Evolutionary conservation across 2,113 vertebrate species (phyloP).

Genomic region (Epinephelus moara): DNA sequence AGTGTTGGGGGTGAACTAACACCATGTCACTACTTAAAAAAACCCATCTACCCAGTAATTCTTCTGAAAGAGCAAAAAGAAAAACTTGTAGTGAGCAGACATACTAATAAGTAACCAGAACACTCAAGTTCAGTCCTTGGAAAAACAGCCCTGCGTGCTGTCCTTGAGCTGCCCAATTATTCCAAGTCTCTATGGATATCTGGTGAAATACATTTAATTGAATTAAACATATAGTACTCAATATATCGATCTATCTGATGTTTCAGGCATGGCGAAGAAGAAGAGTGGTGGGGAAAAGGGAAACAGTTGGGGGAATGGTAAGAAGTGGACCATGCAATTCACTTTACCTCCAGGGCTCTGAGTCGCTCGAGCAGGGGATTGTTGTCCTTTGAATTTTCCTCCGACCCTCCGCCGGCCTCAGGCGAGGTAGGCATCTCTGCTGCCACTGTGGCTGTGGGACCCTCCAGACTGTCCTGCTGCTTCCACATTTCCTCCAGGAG

Average conservation of each 20-base stretch:
- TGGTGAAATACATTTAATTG: background rate
- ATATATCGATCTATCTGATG: conserved; percentile 15
- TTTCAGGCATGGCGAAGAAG: background rate
- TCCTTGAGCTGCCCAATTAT: background rate
- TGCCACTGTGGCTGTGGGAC: conserved; percentile 38
- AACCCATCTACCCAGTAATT: background rate
- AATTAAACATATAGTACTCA: background rate
- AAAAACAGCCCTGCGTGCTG: background rate
- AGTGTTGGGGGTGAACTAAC: background rate
- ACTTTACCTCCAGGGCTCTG: conserved; percentile 89
- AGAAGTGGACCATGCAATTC: conserved; percentile 24
- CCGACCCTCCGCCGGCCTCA: conserved; percentile 71
- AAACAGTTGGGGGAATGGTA: background rate
- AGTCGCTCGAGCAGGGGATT: conserved; percentile 88
- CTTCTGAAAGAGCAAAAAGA: background rate
- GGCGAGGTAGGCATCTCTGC: conserved; percentile 37
- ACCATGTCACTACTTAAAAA: background rate
- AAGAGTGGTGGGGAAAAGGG: background rate
- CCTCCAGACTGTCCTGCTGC: conserved; percentile 86
- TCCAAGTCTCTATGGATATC: background rate
- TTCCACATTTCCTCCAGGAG: conserved; percentile 89
- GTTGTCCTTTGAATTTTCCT: conserved; percentile 86
- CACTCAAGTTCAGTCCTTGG: background rate
- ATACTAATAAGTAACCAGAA: background rate
- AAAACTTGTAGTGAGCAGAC: background rate